Evolutionary conservation across 2,113 vertebrate species (phyloP).

Genomic region (Notothenia rossii): DNA sequence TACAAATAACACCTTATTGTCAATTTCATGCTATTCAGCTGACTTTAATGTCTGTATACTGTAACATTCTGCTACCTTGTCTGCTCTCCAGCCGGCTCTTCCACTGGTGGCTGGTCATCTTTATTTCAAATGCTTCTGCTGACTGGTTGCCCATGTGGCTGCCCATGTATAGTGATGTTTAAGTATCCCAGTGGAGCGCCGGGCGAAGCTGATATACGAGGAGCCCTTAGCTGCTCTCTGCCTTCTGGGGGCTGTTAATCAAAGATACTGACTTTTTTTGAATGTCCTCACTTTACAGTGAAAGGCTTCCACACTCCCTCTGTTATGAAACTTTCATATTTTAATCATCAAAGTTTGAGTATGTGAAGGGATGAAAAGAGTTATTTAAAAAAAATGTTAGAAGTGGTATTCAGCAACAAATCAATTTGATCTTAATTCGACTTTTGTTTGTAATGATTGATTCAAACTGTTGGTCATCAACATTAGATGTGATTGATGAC

Average conservation of each 20-base stretch:
- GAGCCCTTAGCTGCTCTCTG: constrained; percentile 49
- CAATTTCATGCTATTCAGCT: neutral
- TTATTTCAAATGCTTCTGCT: constrained; percentile 26
- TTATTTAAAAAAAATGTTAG: neutral
- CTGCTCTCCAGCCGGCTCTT: constrained; percentile 16
- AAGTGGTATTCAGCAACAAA: neutral
- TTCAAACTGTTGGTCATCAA: neutral
- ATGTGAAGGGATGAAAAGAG: neutral
- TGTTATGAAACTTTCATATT: constrained; percentile 42
- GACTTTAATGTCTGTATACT: too few species aligned
- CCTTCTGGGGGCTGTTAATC: constrained; percentile 60
- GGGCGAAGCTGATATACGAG: constrained; percentile 51
- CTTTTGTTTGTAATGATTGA: neutral
- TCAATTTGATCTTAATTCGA: neutral
- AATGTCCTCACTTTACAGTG: constrained; percentile 34
- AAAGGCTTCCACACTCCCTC: constrained; percentile 4
- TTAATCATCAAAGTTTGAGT: constrained; percentile 14
- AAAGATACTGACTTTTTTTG: constrained; percentile 48
- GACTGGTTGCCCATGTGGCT: neutral
- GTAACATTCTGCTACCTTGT: constrained; percentile 15
- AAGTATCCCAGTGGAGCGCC: constrained; percentile 36
- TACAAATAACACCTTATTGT: neutral
- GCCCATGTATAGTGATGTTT: constrained; percentile 46
- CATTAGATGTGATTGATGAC: neutral
- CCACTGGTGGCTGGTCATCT: constrained; percentile 12